Evolutionary conservation across 2,113 vertebrate species (phyloP), one percentile per base, ranked within the genome.

Genomic region (Struthidea cinerea): DNA sequence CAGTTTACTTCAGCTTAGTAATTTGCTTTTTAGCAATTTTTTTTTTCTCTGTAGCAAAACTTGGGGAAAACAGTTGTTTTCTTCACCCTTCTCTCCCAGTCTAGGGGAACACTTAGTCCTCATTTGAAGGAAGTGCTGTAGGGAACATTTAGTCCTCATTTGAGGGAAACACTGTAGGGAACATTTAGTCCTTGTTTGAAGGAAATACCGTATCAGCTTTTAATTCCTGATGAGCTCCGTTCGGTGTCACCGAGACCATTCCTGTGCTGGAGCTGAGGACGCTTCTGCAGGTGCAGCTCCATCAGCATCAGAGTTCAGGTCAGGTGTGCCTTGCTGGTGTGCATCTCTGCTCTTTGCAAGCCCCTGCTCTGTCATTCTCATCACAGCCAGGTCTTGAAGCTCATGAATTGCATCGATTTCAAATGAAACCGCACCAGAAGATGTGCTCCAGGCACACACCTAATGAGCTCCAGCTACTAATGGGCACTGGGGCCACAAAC

Each of bases 391-490:
- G 39, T 84, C 93, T 94, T 19, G 68, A 57, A 84, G 80, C 84
- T 93, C 73, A 33, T 5, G 6, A 46, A 39, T 33, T 2, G 20
- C 33, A 78, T 52, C 0, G 2, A 82, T 94, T 79, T 65, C 82
- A 64, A 16, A 82, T 39, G 30, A 63, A 84, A 20, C 57, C 74
- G 26, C 47, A 56, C 39, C 92, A 91, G 81, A 81, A 87, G 87
- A 42, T 83, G 75, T 41, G 90, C 96, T 94, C 30, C 63, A 68
- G 94, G 91, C 96, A 70, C 41, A 22, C 87, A 50, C 93, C 89
- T 91, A 86, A 95, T 55, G 82, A 90, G 84, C 87, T 85, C 47
- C 65, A 50, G 81, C 84, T 47, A 41, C 89, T 92, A 60, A 84
- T 76, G 59, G 92, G 47, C 19, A 0, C 77, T 27, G 64, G 10